Conservation (phyloP, 2,113 vertebrate genomes). For the Urocynchramus pylzowi region DNA sequence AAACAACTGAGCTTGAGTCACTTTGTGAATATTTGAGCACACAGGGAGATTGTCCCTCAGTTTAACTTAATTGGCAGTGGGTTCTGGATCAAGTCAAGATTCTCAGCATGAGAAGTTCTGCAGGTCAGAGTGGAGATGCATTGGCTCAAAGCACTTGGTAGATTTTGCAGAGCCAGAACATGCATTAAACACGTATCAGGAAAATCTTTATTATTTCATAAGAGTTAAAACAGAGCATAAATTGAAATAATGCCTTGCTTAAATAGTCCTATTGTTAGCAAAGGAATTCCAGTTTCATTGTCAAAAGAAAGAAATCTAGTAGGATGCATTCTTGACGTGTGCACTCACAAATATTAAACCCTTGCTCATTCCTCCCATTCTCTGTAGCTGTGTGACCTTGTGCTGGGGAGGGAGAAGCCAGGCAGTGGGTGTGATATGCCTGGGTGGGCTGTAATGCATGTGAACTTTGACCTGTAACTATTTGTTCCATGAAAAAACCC, state of each 20-base stretch:
- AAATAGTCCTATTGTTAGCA: slow-evolving; percentile 13
- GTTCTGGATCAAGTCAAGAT: not conserved
- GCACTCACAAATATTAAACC: not conserved
- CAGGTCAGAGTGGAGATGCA: slow-evolving; percentile 8
- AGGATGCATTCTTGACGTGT: slow-evolving; percentile 14
- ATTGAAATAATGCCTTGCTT: not conserved
- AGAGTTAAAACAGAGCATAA: not conserved
- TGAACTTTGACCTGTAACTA: slow-evolving; percentile 44
- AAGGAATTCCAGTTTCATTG: slow-evolving; percentile 8
- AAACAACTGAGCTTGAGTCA: slow-evolving; percentile 24
- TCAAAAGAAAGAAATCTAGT: not conserved
- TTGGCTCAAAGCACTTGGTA: not conserved
- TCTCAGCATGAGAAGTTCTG: not conserved
- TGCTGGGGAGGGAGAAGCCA: not conserved
- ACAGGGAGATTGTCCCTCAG: slow-evolving; percentile 21
- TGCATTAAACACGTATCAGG: not conserved
- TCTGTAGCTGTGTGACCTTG: not conserved
- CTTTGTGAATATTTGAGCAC: not conserved
- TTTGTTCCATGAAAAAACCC: slow-evolving; percentile 14
- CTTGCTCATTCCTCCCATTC: not conserved
- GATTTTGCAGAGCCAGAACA: not conserved
- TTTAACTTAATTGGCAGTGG: not conserved
- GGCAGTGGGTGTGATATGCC: slow-evolving; percentile 12
- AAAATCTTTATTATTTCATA: not conserved
- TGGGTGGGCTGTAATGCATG: not conserved